Evolutionary conservation across 2,888 invertebrate genomes (phyloP).

Genomic region (Hesperia comma): DNA sequence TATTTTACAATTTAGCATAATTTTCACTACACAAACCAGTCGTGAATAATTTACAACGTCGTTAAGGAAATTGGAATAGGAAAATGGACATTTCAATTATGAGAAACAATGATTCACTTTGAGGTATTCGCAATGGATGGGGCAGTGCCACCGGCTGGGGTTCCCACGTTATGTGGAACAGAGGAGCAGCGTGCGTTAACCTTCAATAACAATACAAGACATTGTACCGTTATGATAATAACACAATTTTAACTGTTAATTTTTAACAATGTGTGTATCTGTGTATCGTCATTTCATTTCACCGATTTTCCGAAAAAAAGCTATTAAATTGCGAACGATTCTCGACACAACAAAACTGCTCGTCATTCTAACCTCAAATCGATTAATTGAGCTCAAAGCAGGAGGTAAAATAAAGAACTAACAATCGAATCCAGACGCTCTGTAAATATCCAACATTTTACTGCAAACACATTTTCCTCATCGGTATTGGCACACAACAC

Average conservation of each 20-base stretch:
- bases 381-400: background rate
- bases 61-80: constrained; percentile 25
- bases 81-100: constrained; percentile 24
- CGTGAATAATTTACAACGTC: constrained; percentile 8
- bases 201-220: constrained; percentile 11
- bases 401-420: background rate
- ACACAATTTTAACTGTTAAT: constrained; percentile 16
- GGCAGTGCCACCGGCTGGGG: background rate
- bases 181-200: constrained; percentile 19
- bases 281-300: no score
- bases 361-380: constrained; percentile 3
- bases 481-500: constrained; percentile 7
- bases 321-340: no score
- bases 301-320: background rate
- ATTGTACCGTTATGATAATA: constrained; percentile 23
- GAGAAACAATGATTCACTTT: constrained; percentile 32
- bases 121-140: constrained; percentile 28
- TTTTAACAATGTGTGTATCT: background rate
- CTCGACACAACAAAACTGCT: background rate
- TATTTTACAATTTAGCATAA: background rate
- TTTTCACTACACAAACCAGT: background rate
- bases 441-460: background rate
- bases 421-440: constrained; percentile 15
- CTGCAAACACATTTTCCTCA: constrained; percentile 21
- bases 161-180: constrained; percentile 35